Conservation (phyloP, 2,797 vertebrate species). For the Malurus splendens region DNA sequence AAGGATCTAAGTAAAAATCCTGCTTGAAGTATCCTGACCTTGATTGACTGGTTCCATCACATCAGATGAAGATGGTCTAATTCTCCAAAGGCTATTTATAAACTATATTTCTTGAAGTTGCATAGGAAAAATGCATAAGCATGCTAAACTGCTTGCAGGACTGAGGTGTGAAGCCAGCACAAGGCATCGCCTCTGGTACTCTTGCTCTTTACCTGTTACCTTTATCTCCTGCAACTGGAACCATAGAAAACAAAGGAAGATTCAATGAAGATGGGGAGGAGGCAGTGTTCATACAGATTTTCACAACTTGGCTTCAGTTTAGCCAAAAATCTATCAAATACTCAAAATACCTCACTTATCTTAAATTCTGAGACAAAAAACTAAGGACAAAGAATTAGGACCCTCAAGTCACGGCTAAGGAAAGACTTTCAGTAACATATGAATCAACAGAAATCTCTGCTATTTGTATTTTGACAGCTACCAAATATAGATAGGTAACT, state of each 20-base stretch:
- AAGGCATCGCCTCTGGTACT: background rate
- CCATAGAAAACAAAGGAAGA: background rate
- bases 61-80: background rate
- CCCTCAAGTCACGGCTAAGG: background rate
- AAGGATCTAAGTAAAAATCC: background rate
- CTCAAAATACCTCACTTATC: background rate
- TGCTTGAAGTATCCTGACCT: background rate
- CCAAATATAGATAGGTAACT: background rate
- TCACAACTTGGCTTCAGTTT: background rate
- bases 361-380: background rate
- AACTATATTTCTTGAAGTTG: background rate
- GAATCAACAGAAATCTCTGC: background rate
- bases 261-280: background rate
- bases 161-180: background rate
- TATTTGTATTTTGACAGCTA: background rate
- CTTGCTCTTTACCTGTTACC: background rate
- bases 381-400: background rate
- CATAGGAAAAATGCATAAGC: background rate
- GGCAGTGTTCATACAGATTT: background rate
- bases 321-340: background rate
- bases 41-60: background rate
- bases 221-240: background rate
- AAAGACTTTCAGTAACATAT: background rate
- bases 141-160: background rate
- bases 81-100: conserved; percentile 22